Evolutionary conservation across 2,797 vertebrate species (phyloP), one percentile per base, ranked within the genome.

Genomic region (Dicrostonyx torquatus): DNA sequence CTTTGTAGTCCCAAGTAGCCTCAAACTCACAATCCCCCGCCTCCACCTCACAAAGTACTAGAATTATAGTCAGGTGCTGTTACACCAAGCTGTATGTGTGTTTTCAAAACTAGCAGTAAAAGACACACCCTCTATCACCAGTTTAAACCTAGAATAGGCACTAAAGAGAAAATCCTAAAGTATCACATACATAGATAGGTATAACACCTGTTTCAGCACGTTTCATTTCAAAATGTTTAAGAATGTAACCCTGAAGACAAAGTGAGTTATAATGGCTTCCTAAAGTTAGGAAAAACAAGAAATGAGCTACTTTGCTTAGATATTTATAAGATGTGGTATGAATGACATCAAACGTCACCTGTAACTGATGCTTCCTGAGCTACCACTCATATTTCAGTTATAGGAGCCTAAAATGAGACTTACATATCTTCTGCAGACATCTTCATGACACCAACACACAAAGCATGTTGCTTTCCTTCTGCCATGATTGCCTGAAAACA

Each of bases 391-490:
- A 83, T 77, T 72, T 93, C 66, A 92, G 80, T 72, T 92, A 93
- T 94, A 34, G 37, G 48, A 87, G 18, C 43, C 93, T 94, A 94
- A 85, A 31, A 17, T 83, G 31, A 97, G 72, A 97, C 97, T 97
- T 96, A 97, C 97, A 99, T 99, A 98, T 99, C 99, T 62, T 99
- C 99, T 96, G 99, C 99, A 93, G 99, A 99, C 99, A 99, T 99
- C 98, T 99, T 99, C 99, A 99, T 99, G 88, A 99, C 99, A 5
- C 99, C 99, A 94, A 99, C 99, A 96, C 99, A 99, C 72, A 99
- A 98, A 15, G 99, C 99, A 92, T 99, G 99, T 97, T 99, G 99
- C 97, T 99, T 99, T 50, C 99, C 99, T 97, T 99, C 99, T 87
- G 99, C 99, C 99, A 99, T 99, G 97, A 99, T 99, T 80, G 99